A percentile compares a stretch with the other conserved stretches of the same genome.
Conservation (phyloP, 2,113 vertebrate genomes). For the Triplophysa tibetana region DNA sequence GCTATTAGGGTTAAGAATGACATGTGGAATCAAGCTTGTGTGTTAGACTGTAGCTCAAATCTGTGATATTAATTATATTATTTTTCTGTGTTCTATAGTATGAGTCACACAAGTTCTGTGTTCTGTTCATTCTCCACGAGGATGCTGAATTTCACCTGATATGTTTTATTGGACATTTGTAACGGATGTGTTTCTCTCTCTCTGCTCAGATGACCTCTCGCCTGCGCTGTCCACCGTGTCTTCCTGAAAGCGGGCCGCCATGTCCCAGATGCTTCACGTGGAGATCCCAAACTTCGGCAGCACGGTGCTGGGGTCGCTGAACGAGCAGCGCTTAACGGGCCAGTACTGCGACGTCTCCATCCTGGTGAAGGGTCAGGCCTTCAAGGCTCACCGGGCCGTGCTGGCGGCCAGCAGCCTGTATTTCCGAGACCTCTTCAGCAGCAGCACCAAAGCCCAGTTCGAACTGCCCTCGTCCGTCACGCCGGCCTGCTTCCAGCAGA, state of each 20-base stretch:
- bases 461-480: constrained; percentile 95
- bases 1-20: too few species aligned
- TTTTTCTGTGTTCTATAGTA: too few species aligned
- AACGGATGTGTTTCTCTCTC: not conserved
- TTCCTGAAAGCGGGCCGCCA: constrained; percentile 76
- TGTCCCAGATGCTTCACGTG: constrained; percentile 98
- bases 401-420: constrained; percentile 97
- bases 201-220: constrained; percentile 80
- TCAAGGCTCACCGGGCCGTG: constrained; percentile 95
- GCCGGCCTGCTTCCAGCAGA: constrained; percentile 96
- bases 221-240: constrained; percentile 72
- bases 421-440: constrained; percentile 95
- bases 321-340: constrained; percentile 93
- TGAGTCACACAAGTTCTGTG: too few species aligned
- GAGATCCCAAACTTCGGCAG: constrained; percentile 99
- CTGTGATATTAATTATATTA: too few species aligned
- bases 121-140: too few species aligned
- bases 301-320: constrained; percentile 94
- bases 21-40: too few species aligned
- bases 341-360: constrained; percentile 99
- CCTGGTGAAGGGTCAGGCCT: constrained; percentile 95
- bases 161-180: too few species aligned
- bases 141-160: too few species aligned
- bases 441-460: constrained; percentile 92
- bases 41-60: too few species aligned